Conservation (phyloP, 1,140 invertebrate species). For the Brachionus plicatilis region DNA sequence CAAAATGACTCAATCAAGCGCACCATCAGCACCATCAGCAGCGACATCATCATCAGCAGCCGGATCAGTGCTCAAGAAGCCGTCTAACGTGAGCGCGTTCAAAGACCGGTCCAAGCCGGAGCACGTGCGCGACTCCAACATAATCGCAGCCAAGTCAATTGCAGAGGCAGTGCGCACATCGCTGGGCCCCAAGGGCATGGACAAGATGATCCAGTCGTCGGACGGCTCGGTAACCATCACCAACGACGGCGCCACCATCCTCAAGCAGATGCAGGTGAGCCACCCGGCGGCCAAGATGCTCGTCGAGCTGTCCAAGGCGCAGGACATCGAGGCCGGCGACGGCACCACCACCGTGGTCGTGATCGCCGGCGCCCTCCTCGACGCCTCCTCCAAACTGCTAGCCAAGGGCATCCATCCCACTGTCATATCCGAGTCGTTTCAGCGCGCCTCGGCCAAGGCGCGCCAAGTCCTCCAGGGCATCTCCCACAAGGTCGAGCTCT, state of each 20-base stretch:
- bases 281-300: conserved; percentile 98
- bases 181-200: conserved; percentile 96
- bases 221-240: conserved; percentile 99
- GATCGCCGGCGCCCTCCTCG: conserved; percentile 85
- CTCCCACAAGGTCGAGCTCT: conserved; percentile 77
- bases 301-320: conserved; percentile 76
- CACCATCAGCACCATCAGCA: neutral
- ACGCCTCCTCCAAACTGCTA: conserved; percentile 85
- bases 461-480: conserved; percentile 79
- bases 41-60: neutral
- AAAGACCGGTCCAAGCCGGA: conserved; percentile 14
- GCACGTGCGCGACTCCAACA: conserved; percentile 78
- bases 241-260: conserved; percentile 98
- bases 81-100: neutral
- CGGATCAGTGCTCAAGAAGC: neutral
- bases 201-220: conserved; percentile 97
- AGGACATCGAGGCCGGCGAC: conserved; percentile 98
- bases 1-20: conserved; percentile 25
- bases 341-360: conserved; percentile 96
- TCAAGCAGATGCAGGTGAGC: conserved; percentile 97
- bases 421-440: conserved; percentile 90
- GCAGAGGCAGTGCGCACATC: conserved; percentile 97
- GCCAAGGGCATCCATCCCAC: conserved; percentile 90
- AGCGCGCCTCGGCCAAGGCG: conserved; percentile 76
- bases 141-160: conserved; percentile 95